Conservation (phyloP, 2,797 vertebrate genomes). For the Hozukius guyotensis region DNA sequence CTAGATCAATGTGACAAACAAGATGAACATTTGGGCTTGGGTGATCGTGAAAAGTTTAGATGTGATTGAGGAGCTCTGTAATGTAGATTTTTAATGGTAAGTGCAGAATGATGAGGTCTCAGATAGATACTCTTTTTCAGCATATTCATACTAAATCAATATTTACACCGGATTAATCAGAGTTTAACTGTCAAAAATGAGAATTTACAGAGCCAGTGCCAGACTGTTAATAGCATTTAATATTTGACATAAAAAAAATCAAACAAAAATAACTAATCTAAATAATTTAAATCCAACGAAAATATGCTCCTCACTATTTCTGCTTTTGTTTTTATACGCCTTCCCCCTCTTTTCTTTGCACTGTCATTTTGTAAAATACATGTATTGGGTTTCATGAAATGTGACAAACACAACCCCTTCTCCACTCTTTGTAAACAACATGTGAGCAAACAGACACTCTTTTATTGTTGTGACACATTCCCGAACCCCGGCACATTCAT, state of each 20-base stretch:
- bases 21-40: constrained; percentile 38
- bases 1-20: constrained; percentile 44
- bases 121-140: constrained; percentile 54
- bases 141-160: constrained; percentile 69
- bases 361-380: constrained; percentile 1
- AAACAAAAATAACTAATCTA: background rate
- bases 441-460: constrained; percentile 27
- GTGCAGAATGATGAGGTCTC: constrained; percentile 25
- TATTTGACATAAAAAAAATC: background rate
- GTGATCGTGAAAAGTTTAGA: constrained; percentile 23
- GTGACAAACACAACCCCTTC: background rate
- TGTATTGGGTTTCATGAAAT: background rate
- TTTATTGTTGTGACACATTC: constrained; percentile 21
- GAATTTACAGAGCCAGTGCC: background rate
- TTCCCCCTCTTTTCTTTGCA: background rate
- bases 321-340: background rate
- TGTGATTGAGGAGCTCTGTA: constrained; percentile 69
- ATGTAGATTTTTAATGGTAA: constrained; percentile 54
- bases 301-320: background rate
- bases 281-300: background rate
- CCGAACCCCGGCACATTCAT: constrained; percentile 20
- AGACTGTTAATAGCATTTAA: background rate
- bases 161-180: constrained; percentile 48
- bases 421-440: constrained; percentile 21
- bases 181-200: background rate